Evolutionary conservation across 2,113 vertebrate species (phyloP), one percentile per base, ranked within the genome.

Genomic region (Platanista minor): DNA sequence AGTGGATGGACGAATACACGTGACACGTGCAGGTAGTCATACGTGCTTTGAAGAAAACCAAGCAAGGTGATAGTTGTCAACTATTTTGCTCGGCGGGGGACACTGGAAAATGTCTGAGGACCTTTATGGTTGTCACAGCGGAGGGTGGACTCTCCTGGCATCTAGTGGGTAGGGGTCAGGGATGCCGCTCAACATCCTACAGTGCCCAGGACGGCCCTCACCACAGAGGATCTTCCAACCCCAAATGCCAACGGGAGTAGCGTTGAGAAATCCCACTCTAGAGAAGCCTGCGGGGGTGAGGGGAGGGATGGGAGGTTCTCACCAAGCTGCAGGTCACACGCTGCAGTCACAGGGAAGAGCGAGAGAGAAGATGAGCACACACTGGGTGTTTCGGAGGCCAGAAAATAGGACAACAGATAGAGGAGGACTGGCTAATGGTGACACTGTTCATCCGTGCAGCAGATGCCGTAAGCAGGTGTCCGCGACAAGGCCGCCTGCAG

Each of bases 191-290:
- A 8, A 39, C 49, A 15, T 33, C 27, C 67, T 25, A 8, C 3
- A 6, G 46, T 20, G 57, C 69, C 20, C 9, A 20, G n/a, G 57
- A 33, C 0, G 7, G n/a, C 17, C 8, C 5, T 13, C 17, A 0
- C 23, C 57, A n/a, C n/a, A 3, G 33, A 18, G 57, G 57, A 54
- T n/a, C 29, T 3, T 11, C 43, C 6, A 3, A 23, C 20, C 17
- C 46, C 46, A 33, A 64, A 75, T 20, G 41, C 39, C 74, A 27
- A 1, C 13, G 8, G 49, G 31, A 67, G 39, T 3, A 7, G 12
- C 4, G 54, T 2, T 62, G 54, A 71, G 36, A 80, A 93, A 80
- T 31, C 54, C 57, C n/a, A 10, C 43, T 43, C 20, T 11, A 41
- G 86, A 36, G 15, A 61, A 36, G n/a, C 69, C 21, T 33, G 20